Base-by-base conservation (phyloP, 2,113 vertebrate genomes). In the Piliocolobus tephrosceles region DNA sequence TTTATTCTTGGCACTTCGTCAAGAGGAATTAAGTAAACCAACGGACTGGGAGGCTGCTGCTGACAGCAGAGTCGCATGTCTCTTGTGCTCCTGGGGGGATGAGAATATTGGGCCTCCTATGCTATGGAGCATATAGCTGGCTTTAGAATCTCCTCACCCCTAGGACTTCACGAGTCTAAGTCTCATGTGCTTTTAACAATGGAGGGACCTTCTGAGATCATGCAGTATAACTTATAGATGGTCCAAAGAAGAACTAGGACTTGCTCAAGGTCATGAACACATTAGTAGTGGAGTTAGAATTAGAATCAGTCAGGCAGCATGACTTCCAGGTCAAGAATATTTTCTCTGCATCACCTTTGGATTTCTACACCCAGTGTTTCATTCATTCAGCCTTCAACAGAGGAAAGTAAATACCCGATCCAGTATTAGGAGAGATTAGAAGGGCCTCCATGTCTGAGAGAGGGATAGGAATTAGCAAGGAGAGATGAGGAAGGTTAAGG, bases 1-100 rank as follows among this genome's bases (percentile, higher is more conserved):
- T 98, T 98, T 98, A 98, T 98, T 98, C 97, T 98, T 98, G 98
- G 98, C 97, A 98, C 96, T 98, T 98, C 97, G 98, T 99, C 98
- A 99, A 97, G 98, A 98, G 97, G 88, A 98, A 97, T 98, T 96
- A 98, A 98, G 98, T 92, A 98, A 98, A 97, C 73, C 58, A 95
- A n/a, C 0, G 8, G 80, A 10, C 38, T 92, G 73, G 64, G 92
- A 97, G 87, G 88, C 80, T 95, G 66, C 80, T 95, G 66, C 84
- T 95, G 93, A 95, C 72, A 92, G 40, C 72, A 95, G 70, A 95
- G 80, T 81, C 61, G 47, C 16, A 0, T 95, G 80, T 95, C 35
- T 52, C 73, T 87, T 6, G 35, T 96, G 40, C 61, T 96, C 18
- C 16, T 84, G 30, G 9, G 70, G 61, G 50, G 10, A 4, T 45